Evolutionary conservation across 2,113 vertebrate species (phyloP), one percentile per base, ranked within the genome.

Genomic region (Actenoides hombroni): DNA sequence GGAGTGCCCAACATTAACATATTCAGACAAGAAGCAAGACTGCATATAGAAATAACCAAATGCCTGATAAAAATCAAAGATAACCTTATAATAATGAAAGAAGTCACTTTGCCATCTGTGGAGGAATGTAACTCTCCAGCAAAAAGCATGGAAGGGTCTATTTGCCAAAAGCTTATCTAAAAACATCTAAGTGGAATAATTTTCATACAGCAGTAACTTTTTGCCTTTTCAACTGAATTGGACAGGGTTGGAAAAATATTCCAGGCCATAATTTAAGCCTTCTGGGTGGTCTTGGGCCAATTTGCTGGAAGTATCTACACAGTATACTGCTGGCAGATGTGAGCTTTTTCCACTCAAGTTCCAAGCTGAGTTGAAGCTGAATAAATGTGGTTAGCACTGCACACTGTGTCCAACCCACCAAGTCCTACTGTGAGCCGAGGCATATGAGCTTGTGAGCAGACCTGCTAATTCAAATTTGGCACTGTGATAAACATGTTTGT

Each of bases 241-340:
- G 57, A 71, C 40, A 76, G 54, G 16, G 70, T 74, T 24, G 39
- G 86, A 68, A 85, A 70, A 94, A 84, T 61, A 86, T 76, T 89
- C 80, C 51, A 88, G 56, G 39, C 48, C 80, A 56, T 25, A 56
- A 71, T 8, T 48, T 19, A 9, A 42, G 25, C 31, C 61, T 84
- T 64, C 35, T 86, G 85, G 83, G 88, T 84, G 90, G 93, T 56
- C 83, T 84, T 46, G 53, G 77, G 83, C 80, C 69, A 94, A 69
- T 79, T 86, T 67, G 37, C 83, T 88, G 86, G 71, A 76, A 86
- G 25, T 42, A 33, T 39, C 86, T 33, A 13, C 75, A 23, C 6
- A 33, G 57, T 28, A 39, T n/a, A 49, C 13, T 42, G 54, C 71
- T 81, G 94, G 86, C 94, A 95, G 94, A 78, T 63, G 92, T 16